phyloP scores from a whole-genome alignment of 2,797 vertebrate genomes.

The Melanotaenia parkinsoni region DNA sequence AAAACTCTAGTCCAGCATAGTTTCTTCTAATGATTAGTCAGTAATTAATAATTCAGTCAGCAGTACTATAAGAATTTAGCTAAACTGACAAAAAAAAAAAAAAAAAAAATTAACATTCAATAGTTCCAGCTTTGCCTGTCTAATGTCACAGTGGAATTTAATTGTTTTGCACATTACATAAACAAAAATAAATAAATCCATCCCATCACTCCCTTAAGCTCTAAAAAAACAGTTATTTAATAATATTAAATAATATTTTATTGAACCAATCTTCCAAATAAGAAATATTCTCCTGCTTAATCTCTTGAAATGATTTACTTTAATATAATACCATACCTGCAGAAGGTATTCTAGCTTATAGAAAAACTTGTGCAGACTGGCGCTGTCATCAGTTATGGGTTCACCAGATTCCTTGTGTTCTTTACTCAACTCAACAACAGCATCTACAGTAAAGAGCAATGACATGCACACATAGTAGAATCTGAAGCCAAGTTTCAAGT shows the following conservation, averaged over 20 bases:
- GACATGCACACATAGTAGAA: not conserved
- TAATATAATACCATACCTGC: conserved; percentile 83
- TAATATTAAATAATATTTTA: too few species aligned
- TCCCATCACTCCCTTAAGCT: not conserved
- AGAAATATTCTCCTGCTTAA: not conserved
- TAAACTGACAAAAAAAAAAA: not conserved
- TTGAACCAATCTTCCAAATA: not conserved
- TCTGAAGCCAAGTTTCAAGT: not conserved
- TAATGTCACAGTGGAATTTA: not conserved
- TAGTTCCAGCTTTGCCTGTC: not conserved
- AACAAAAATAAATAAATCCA: not conserved
- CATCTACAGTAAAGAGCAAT: conserved; percentile 79
- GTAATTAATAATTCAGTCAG: not conserved
- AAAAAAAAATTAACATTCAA: too few species aligned
- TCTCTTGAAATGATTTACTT: not conserved
- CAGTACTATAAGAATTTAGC: not conserved
- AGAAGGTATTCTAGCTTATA: conserved; percentile 96
- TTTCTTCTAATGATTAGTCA: not conserved
- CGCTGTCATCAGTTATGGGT: conserved; percentile 92
- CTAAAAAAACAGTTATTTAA: not conserved
- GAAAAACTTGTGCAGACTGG: conserved; percentile 93
- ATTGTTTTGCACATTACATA: not conserved
- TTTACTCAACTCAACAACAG: conserved; percentile 89
- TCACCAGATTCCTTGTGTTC: conserved; percentile 91
- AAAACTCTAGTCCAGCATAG: not conserved